These are phyloP conservation scores for Orchesellides sinensis DNA, from an alignment of 2,888 invertebrate genomes.

Conservation along the genomic window DNA sequence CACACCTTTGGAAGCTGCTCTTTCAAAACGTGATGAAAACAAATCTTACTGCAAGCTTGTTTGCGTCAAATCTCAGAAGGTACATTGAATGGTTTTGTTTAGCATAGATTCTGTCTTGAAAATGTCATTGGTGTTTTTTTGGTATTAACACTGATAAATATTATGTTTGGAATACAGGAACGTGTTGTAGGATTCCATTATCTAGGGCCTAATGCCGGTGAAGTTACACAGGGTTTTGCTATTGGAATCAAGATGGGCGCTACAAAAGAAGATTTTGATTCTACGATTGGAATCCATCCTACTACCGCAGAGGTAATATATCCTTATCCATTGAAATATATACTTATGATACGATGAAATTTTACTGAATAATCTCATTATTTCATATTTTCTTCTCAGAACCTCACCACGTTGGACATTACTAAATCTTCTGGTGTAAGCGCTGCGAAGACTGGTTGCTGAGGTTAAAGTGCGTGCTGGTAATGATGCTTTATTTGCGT, in stretches of 20 bases:
- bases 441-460: conserved; percentile 79
- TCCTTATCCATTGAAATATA: not conserved
- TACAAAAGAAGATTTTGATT: conserved; percentile 80
- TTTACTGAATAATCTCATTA: too few species aligned
- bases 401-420: conserved; percentile 78
- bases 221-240: conserved; percentile 96
- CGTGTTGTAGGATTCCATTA: conserved; percentile 92
- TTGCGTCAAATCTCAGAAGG: conserved; percentile 78
- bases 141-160: not conserved
- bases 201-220: conserved; percentile 93
- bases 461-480: conserved; percentile 78
- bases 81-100: conserved; percentile 44
- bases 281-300: conserved; percentile 82
- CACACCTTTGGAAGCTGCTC: conserved; percentile 75
- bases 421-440: conserved; percentile 79
- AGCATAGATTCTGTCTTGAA: not conserved
- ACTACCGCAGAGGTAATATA: conserved; percentile 79
- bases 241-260: conserved; percentile 88
- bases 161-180: conserved; percentile 66
- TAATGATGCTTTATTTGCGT: not conserved
- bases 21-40: conserved; percentile 76
- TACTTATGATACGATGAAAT: too few species aligned
- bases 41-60: conserved; percentile 95
- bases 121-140: not conserved
- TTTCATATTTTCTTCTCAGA: conserved; percentile 47